Percentiles rank a stretch among this genome's conserved stretches.
phyloP scores from a whole-genome alignment of 2,797 vertebrate species.

The Dryobates pubescens region DNA sequence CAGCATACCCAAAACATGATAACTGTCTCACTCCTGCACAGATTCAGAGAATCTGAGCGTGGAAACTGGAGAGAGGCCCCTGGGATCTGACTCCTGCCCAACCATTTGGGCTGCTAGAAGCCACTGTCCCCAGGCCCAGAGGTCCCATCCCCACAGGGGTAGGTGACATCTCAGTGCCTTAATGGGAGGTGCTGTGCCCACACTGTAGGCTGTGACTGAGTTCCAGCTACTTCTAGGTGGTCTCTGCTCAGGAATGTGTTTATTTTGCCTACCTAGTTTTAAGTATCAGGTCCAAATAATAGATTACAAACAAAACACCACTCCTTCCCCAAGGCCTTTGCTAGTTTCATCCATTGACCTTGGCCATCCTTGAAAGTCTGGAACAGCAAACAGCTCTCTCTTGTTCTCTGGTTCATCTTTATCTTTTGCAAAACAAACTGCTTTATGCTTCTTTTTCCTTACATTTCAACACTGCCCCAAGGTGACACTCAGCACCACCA shows the following conservation, averaged over 20 bases:
- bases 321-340: not conserved
- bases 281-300: not conserved
- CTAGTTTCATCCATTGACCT: too few species aligned
- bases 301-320: not conserved
- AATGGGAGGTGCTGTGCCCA: rapidly evolving
- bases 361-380: too few species aligned
- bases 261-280: not conserved
- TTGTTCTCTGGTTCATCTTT: too few species aligned
- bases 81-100: not conserved
- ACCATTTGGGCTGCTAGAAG: not conserved
- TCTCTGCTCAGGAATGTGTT: not conserved
- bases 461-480: too few species aligned
- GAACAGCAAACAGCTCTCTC: too few species aligned
- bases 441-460: too few species aligned
- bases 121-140: not conserved
- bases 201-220: not conserved
- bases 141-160: not conserved
- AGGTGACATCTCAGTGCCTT: not conserved
- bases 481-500: too few species aligned
- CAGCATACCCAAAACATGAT: rapidly evolving
- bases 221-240: not conserved
- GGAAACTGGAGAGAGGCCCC: not conserved
- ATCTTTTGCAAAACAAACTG: too few species aligned
- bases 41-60: not conserved
- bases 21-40: not conserved